phyloP scores from a whole-genome alignment of 2,888 invertebrate genomes.

The Chalcis sispes region DNA sequence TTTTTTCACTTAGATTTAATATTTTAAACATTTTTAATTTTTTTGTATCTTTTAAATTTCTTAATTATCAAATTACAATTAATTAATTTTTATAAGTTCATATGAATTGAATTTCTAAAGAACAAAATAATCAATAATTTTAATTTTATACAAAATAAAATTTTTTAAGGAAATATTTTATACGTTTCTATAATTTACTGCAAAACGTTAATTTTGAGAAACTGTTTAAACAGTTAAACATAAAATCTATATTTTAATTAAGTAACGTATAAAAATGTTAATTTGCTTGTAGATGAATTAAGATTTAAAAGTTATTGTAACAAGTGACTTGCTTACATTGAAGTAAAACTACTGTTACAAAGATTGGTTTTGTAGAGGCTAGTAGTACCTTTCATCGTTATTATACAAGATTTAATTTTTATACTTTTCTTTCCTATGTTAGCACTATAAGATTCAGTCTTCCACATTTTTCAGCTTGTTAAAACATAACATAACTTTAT shows the following conservation, averaged over 20 bases:
- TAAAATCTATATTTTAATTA: no score
- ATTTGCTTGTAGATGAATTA: conserved; percentile 37
- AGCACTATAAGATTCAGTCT: conserved; percentile 60
- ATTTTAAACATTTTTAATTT: conserved; percentile 7
- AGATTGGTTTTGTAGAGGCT: conserved; percentile 66
- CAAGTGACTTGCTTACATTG: conserved; percentile 28
- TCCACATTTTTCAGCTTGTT: conserved; percentile 54
- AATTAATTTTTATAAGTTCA: conserved; percentile 17
- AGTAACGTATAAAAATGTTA: conserved; percentile 6
- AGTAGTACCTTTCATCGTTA: conserved; percentile 48
- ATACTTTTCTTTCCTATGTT: conserved; percentile 58
- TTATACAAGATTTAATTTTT: conserved; percentile 39
- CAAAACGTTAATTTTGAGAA: no score
- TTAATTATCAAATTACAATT: conserved; percentile 1
- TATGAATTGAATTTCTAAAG: no score
- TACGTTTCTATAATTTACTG: neutral
- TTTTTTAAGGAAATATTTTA: neutral
- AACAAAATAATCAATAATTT: neutral
- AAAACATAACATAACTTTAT: conserved; percentile 28
- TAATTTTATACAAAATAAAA: neutral
- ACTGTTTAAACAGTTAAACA: no score
- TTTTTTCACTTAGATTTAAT: conserved; percentile 8
- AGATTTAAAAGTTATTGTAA: conserved; percentile 40
- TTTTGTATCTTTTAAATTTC: conserved; percentile 19
- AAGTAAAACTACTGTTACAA: conserved; percentile 60